Conservation (phyloP, 2,888 invertebrate species). For the Sphecodes monilicornis region DNA sequence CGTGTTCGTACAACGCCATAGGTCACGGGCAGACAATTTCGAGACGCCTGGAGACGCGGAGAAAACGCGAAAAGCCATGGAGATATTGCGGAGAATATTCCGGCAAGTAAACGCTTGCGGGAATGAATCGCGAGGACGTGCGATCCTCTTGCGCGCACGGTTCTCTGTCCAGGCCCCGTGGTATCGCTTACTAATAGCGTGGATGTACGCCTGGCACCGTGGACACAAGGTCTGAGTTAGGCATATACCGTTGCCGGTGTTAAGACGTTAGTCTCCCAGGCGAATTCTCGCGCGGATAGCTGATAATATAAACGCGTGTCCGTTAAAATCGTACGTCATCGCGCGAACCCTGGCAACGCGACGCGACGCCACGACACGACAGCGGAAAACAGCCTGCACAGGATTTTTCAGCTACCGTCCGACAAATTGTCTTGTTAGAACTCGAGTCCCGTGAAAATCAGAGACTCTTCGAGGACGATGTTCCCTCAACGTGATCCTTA, state of each 20-base stretch:
- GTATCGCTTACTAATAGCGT: slow-evolving; percentile 51
- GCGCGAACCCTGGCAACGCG: not conserved
- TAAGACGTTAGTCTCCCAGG: slow-evolving; percentile 25
- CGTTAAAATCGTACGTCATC: slow-evolving; percentile 56
- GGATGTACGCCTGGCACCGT: slow-evolving; percentile 33
- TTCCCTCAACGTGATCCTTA: not conserved
- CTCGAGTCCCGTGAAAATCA: not conserved
- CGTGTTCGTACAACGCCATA: not conserved
- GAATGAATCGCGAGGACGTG: slow-evolving; percentile 2
- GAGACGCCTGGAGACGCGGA: slow-evolving; percentile 4
- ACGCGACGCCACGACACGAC: not conserved
- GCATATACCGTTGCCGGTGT: slow-evolving; percentile 41
- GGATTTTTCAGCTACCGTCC: slow-evolving; percentile 31
- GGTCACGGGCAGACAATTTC: slow-evolving; percentile 1
- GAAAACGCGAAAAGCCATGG: not conserved
- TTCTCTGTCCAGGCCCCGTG: slow-evolving; percentile 1
- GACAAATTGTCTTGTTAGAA: slow-evolving; percentile 33
- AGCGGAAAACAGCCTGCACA: not conserved
- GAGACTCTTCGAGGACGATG: not conserved
- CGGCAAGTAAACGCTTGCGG: not conserved
- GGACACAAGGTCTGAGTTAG: slow-evolving; percentile 47
- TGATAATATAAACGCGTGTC: slow-evolving; percentile 26
- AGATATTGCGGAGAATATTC: slow-evolving; percentile 20
- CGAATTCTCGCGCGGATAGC: slow-evolving; percentile 3
- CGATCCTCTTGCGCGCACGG: not conserved